These are phyloP conservation scores for Pongo pygmaeus DNA, from an alignment of 2,113 vertebrate species.

Conservation along the genomic window DNA sequence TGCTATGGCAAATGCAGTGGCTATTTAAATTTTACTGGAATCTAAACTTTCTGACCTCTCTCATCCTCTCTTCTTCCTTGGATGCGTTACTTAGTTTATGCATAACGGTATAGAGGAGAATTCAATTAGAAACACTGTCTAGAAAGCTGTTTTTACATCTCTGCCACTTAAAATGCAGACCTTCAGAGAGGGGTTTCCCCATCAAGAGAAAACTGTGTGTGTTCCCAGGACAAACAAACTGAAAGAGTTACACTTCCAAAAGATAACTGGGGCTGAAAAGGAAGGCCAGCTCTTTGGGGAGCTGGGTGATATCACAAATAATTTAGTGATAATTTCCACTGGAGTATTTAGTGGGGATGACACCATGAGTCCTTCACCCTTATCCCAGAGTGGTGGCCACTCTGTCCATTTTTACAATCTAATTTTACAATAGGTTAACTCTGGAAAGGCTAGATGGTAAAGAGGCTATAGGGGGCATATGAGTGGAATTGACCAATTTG, in stretches of 20 bases:
- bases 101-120: conserved; percentile 82
- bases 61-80: conserved; percentile 82
- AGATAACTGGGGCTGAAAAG: conserved; percentile 73
- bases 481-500: conserved; percentile 69
- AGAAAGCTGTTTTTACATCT: conserved; percentile 83
- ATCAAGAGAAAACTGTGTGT: conserved; percentile 79
- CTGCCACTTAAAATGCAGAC: conserved; percentile 82
- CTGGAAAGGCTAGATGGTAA: conserved; percentile 73
- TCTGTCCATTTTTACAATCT: conserved; percentile 81
- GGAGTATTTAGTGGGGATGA: conserved; percentile 62
- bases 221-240: conserved; percentile 78
- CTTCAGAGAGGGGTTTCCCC: conserved; percentile 79
- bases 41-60: conserved; percentile 80
- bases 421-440: conserved; percentile 87
- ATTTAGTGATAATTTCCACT: conserved; percentile 72
- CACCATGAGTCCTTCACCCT: conserved; percentile 57
- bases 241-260: conserved; percentile 78
- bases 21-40: conserved; percentile 84
- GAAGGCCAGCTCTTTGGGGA: conserved; percentile 77
- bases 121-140: conserved; percentile 81
- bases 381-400: conserved; percentile 76
- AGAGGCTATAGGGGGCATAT: conserved; percentile 38
- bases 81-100: conserved; percentile 81
- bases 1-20: conserved; percentile 74
- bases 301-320: conserved; percentile 71